A percentile compares a stretch with the other conserved stretches of the same genome.
Evolutionary conservation across 2,888 invertebrate genomes (phyloP).

Genomic region (Nipponacmea schrenckii): DNA sequence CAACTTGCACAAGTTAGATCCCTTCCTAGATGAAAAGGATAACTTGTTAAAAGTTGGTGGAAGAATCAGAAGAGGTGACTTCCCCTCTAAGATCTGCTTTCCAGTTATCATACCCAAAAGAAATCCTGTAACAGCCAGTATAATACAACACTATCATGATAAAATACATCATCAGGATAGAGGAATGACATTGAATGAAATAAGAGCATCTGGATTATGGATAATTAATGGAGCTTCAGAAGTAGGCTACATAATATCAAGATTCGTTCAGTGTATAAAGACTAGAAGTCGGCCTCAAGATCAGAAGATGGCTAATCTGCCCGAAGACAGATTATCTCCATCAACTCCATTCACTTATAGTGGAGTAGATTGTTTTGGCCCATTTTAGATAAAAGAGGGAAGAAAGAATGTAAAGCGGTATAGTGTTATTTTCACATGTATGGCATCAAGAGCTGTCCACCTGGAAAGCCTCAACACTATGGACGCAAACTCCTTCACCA

Average conservation of each 20-base stretch:
- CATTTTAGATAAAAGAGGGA: slow-evolving; percentile 43
- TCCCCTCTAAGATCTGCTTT: slow-evolving; percentile 5
- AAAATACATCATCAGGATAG: not conserved
- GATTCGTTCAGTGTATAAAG: slow-evolving; percentile 5
- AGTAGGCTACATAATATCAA: not conserved
- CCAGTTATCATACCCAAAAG: slow-evolving; percentile 15
- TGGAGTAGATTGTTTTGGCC: slow-evolving; percentile 19
- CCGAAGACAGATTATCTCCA: slow-evolving; percentile 14
- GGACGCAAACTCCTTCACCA: slow-evolving; percentile 38
- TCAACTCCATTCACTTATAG: slow-evolving; percentile 21
- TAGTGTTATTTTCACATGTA: slow-evolving; percentile 53
- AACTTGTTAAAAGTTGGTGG: slow-evolving; percentile 13
- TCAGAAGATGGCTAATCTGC: slow-evolving; percentile 25
- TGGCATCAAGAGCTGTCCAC: slow-evolving; percentile 50
- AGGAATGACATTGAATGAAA: not conserved
- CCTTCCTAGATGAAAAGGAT: not conserved
- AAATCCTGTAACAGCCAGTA: slow-evolving; percentile 9
- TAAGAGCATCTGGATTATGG: not conserved
- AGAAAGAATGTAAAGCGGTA: slow-evolving; percentile 51
- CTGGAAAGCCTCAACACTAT: slow-evolving; percentile 46
- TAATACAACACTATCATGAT: slow-evolving; percentile 15
- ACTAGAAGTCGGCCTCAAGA: not conserved
- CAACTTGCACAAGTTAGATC: slow-evolving; percentile 6
- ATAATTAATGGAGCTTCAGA: not conserved
- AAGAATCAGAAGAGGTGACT: not conserved